phyloP scores from a whole-genome alignment of 1,140 invertebrate species.

The Drosophila azteca region DNA sequence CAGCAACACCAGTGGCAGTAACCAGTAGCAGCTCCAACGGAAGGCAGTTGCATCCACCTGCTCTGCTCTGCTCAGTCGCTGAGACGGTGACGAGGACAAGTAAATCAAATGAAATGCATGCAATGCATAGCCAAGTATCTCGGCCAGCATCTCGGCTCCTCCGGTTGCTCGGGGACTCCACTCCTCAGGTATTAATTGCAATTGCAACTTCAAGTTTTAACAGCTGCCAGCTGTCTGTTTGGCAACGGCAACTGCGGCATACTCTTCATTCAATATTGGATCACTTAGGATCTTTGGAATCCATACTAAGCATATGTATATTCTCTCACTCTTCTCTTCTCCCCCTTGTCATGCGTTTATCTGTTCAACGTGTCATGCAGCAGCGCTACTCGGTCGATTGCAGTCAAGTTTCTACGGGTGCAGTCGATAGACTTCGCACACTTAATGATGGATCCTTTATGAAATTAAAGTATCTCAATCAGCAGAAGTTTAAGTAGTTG shows the following conservation, averaged over 20 bases:
- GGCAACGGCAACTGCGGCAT: conserved; percentile 1
- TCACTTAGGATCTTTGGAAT: too few relatives aligned
- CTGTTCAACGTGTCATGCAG: too few relatives aligned
- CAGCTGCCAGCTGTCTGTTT: not conserved
- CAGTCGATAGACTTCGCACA: too few relatives aligned
- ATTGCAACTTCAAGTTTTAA: conserved; percentile 26
- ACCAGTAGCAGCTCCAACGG: not conserved
- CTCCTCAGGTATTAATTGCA: conserved; percentile 44
- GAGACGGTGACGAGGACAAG: conserved; percentile 38
- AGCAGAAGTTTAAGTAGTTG: too few relatives aligned
- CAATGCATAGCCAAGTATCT: conserved; percentile 42
- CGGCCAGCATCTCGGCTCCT: not conserved
- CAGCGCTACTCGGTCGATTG: too few relatives aligned
- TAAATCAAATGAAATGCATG: conserved; percentile 56
- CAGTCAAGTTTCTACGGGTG: too few relatives aligned
- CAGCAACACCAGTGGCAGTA: conserved; percentile 36
- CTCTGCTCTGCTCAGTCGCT: too few relatives aligned
- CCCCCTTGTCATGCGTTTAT: too few relatives aligned
- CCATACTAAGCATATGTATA: too few relatives aligned
- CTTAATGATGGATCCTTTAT: too few relatives aligned
- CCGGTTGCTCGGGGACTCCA: conserved; percentile 18
- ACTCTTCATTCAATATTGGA: not conserved
- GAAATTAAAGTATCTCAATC: too few relatives aligned
- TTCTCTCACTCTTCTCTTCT: too few relatives aligned
- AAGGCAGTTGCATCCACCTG: conserved; percentile 1